Base-by-base conservation (phyloP, 1,140 invertebrate genomes). In the Aphelenchoides fujianensis region DNA sequence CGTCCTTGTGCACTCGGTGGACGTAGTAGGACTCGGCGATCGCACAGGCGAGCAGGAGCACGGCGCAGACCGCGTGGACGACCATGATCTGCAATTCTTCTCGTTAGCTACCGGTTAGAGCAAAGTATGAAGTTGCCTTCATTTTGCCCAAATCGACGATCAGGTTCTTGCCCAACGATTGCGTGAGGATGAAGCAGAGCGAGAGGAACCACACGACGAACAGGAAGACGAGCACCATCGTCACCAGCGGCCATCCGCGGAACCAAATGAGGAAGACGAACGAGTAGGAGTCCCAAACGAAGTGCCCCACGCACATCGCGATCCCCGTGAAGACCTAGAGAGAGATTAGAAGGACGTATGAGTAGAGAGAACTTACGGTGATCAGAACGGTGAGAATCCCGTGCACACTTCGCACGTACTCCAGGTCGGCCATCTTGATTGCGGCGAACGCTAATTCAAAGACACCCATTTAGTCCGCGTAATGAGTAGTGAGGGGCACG, bases 331-430 rank as follows among this genome's bases (percentile, higher is more conserved):
- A 31, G n/a, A 61, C 27, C 59, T 61, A 53, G 27, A 53, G 1
- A 27, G 19, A 2, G 19, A 53, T 53, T 53, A 19, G 31, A 41
- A 64, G 27, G 7, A n/a, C 7, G 41, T 48, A 16, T 48, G 41
- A 12, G 41, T 48, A 48, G 41, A 48, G 12, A 12, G n/a, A 16
- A 36, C n/a, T 66, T 61, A 61, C 59, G 27, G 36, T 16, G 23
- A 66, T 66, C 16, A 66, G n/a, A 16, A 48, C 2, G 63, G 16
- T 61, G n/a, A 61, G 32, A 66, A 66, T 41, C 32, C 63, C 63
- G 32, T 66, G 63, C 23, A 66, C 12, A 54, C 16, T 19, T 3
- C 32, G 0, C 16, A 66, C 16, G 32, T 66, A 66, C 30, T 66
- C 63, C 19, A 41, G 23, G 23, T 48, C 41, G 41, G 41, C 41